These are phyloP conservation scores for Cacatua alba DNA, from an alignment of 2,113 vertebrate species.

Conservation along the genomic window DNA sequence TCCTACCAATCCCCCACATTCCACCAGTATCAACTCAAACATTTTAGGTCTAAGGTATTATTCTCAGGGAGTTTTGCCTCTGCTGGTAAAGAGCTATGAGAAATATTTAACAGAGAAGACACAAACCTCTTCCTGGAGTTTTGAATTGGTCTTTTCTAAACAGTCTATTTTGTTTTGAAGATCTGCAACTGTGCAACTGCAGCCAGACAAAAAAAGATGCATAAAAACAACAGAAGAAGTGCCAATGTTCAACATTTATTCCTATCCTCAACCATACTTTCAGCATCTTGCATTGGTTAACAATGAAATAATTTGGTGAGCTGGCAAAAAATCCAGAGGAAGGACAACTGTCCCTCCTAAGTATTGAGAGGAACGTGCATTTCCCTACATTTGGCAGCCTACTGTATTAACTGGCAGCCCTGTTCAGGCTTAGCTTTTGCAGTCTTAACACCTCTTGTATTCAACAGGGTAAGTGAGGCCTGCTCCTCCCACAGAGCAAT, in stretches of 20 bases:
- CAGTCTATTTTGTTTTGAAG: conserved; percentile 96
- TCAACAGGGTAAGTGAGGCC: not conserved
- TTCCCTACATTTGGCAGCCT: not conserved
- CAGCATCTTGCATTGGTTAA: not conserved
- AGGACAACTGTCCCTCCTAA: not conserved
- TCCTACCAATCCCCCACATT: not conserved
- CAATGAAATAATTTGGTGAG: not conserved
- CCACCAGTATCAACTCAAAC: not conserved
- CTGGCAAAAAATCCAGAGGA: not conserved
- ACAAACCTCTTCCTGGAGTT: conserved; percentile 96
- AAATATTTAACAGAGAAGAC: not conserved
- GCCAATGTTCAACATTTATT: not conserved
- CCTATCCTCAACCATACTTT: not conserved
- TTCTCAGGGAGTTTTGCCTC: not conserved
- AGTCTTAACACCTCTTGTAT: not conserved
- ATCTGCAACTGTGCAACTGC: conserved; percentile 92
- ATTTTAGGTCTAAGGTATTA: not conserved
- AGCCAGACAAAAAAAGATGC: not conserved
- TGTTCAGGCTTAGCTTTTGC: not conserved
- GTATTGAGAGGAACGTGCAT: not conserved
- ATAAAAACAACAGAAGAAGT: not conserved
- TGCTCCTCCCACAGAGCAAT: not conserved
- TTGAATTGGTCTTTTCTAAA: conserved; percentile 95
- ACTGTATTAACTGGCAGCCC: not conserved
- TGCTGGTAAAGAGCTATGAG: not conserved